phyloP scores from a whole-genome alignment of 2,113 vertebrate species.

The Burhinus bistriatus region DNA sequence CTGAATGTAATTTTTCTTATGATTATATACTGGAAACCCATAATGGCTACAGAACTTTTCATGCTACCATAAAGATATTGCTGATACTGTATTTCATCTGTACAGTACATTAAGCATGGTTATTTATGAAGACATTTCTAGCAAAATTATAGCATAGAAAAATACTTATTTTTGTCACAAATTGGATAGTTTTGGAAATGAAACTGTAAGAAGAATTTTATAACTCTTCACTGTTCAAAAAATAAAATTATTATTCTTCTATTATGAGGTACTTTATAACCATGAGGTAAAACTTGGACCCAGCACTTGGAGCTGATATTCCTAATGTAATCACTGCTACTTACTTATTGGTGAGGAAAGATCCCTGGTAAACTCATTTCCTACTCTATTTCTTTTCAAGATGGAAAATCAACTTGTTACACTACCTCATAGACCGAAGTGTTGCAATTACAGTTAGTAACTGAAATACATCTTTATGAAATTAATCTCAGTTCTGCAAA shows the following conservation, averaged over 20 bases:
- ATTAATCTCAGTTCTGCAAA: conserved; percentile 4
- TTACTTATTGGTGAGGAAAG: not conserved
- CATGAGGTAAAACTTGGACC: not conserved
- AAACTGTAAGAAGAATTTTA: not conserved
- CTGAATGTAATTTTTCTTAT: not conserved
- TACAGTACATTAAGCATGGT: not conserved
- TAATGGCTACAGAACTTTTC: not conserved
- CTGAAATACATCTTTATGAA: not conserved
- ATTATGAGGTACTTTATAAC: not conserved
- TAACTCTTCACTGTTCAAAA: not conserved
- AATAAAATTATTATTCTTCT: not conserved
- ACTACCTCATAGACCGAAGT: not conserved
- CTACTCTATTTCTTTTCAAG: not conserved
- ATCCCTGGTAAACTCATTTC: not conserved
- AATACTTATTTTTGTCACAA: not conserved
- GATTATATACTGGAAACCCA: not conserved
- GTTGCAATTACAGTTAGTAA: not conserved
- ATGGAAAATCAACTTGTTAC: not conserved
- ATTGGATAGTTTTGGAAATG: not conserved
- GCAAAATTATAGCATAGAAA: not conserved
- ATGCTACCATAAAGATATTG: not conserved
- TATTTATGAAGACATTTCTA: conserved; percentile 4
- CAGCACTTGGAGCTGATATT: not conserved
- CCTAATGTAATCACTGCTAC: not conserved
- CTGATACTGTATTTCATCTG: not conserved